Evolutionary conservation across 2,797 vertebrate genomes (phyloP), one percentile per base, ranked within the genome.

Genomic region (Pangasius larnaudii): DNA sequence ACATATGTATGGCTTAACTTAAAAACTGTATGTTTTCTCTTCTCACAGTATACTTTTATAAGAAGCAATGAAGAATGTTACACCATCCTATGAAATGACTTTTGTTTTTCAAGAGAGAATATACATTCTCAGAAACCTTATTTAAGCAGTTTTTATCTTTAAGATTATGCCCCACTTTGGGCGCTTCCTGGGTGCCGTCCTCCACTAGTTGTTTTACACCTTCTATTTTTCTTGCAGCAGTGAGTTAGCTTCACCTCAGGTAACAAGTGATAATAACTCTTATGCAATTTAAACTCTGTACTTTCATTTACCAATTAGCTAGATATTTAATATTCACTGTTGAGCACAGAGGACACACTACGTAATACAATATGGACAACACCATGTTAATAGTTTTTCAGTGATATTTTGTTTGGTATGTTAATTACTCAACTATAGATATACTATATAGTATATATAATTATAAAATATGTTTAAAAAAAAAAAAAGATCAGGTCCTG

Each of bases 151-250:
- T 46, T 46, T 46, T 46, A 46, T 19, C 19, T 39, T 42, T 22
- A 36, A 71, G 14, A 0, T 72, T 24, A 14, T 1, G 24, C 22
- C 42, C 24, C 11, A 1, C 24, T 75, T 11, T 49, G 72, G 9
- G 72, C 2, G 0, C 5, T 75, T n/a, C 42, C 11, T 75, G 24
- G 36, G 9, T 42, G 36, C 36, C 36, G 5, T 75, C 24, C 36
- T 67, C n/a, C 24, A 33, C 72, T 49, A 49, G 39, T 51, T 75
- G 24, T 27, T 75, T 75, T 75, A n/a, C 88, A 49, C n/a, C 86
- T 33, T 75, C 74, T 90, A 75, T 89, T 88, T 91, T 89, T 87
- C 46, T 49, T 13, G 7, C 71, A 19, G 75, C 85, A 81, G 3
- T 8, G 39, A 65, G 61, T 80, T 69, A 16, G 30, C 74, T 78